Conservation (phyloP, 2,888 invertebrate species). For the Agrypnus murinus region DNA sequence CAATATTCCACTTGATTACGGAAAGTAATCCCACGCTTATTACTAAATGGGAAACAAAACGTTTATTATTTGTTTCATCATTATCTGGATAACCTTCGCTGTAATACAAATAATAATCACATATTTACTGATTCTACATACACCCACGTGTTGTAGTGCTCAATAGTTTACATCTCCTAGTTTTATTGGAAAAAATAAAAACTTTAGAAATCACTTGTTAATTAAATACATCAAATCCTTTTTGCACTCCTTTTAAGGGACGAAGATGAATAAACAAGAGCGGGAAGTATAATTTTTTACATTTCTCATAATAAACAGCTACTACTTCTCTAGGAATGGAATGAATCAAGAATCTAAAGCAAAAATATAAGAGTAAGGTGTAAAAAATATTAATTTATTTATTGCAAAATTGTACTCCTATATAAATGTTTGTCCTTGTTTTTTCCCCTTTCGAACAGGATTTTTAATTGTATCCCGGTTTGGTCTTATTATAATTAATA, state of each 20-base stretch:
- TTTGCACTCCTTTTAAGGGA: slow-evolving; percentile 1
- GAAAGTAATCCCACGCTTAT: slow-evolving; percentile 20
- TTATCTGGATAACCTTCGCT: slow-evolving; percentile 20
- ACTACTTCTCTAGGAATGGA: slow-evolving; percentile 1
- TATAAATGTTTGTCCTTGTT: neutral
- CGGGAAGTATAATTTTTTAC: neutral
- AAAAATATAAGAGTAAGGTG: neutral
- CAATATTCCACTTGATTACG: slow-evolving; percentile 25
- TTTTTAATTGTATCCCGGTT: slow-evolving; percentile 14
- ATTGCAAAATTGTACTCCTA: slow-evolving; percentile 6
- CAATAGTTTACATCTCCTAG: neutral
- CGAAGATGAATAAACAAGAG: neutral
- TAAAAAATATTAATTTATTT: neutral
- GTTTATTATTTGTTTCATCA: slow-evolving; percentile 27
- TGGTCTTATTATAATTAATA: neutral
- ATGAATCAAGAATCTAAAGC: slow-evolving; percentile 2
- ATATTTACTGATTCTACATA: neutral
- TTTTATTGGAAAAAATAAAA: no score
- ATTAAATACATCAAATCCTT: neutral
- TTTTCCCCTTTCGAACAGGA: neutral
- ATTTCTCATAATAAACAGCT: neutral
- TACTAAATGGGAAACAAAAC: slow-evolving; percentile 25
- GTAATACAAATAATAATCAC: slow-evolving; percentile 6
- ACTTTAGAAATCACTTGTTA: neutral
- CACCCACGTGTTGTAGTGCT: slow-evolving; percentile 7